Evolutionary conservation across 1,140 invertebrate genomes (phyloP), one percentile per base, ranked within the genome.

Genomic region (Apolygus lucorum): DNA sequence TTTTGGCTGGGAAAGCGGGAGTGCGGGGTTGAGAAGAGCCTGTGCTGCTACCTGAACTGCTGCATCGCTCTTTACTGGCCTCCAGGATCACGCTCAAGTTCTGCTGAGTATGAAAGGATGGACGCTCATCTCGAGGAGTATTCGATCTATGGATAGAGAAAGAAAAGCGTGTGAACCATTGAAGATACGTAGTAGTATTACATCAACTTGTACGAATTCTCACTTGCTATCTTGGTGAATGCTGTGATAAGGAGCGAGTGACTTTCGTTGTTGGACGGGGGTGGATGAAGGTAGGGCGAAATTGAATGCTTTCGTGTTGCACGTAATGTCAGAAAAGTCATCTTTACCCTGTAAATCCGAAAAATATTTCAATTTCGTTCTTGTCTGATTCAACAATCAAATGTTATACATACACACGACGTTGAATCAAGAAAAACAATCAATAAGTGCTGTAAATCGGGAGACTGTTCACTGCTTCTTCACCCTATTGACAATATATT

Each of bases 201-300:
- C n/a, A 62, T 22, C 24, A 21, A 62, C 24, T 62, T 4, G 24
- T 21, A 62, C 17, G 11, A 11, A n/a, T 11, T 22, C 17, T 62
- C 11, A 8, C 4, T 62, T n/a, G n/a, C n/a, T n/a, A n/a, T n/a
- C 21, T 62, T 21, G 54, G 2, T 62, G 4, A 62, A n/a, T 25
- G 4, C 54, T 59, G 54, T 59, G 54, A 21, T 17, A 24, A 11
- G 54, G 54, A 22, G 54, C 54, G 13, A 65, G 21, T 14, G 34
- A 67, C 29, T 68, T 68, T 21, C 62, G 22, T 28, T 59, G 49
- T 4, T 59, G 27, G 21, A 74, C 34, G 4, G 73, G 73, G 1
- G 73, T 74, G n/a, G 73, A 74, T 2, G 73, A 74, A n/a, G 72
- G 73, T 0, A 74, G 67, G 22, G 28, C 70, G 68, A 74, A 74